Evolutionary conservation across 2,797 vertebrate genomes (phyloP).

Genomic region (Sardinella longiceps): DNA sequence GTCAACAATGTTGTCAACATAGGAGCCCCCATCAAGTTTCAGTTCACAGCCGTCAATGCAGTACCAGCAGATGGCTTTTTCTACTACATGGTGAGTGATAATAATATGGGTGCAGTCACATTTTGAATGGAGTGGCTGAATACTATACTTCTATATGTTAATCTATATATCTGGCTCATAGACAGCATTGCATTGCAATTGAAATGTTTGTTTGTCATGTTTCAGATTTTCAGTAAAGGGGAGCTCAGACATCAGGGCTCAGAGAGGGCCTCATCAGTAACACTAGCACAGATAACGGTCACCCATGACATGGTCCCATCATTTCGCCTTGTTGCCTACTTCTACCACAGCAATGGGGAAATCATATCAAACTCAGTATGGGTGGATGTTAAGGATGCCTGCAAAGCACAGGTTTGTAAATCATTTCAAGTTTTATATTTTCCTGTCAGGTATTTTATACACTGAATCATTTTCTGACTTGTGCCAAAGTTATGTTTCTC

Average conservation of each 20-base stretch:
- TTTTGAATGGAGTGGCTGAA: background rate
- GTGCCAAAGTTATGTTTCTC: no score
- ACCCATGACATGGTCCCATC: constrained; percentile 73
- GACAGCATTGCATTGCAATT: background rate
- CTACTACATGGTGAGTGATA: constrained; percentile 75
- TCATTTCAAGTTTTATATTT: background rate
- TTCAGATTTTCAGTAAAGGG: constrained; percentile 79
- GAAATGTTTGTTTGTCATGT: constrained; percentile 30
- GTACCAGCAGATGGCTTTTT: constrained; percentile 48
- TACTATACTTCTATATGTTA: background rate
- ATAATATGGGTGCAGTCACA: background rate
- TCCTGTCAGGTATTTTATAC: no score
- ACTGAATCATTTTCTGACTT: no score
- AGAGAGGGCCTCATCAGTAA: background rate
- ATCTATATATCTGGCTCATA: background rate
- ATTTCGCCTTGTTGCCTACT: constrained; percentile 84
- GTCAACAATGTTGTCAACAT: constrained; percentile 53
- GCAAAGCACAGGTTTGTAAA: constrained; percentile 68
- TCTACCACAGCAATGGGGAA: constrained; percentile 60
- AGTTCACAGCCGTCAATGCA: constrained; percentile 47
- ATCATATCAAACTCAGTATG: constrained; percentile 82
- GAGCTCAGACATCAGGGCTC: constrained; percentile 49
- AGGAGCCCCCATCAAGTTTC: constrained; percentile 43
- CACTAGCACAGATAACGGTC: constrained; percentile 55
- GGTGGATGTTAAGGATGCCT: constrained; percentile 77